Evolutionary conservation across 2,113 vertebrate species (phyloP), one percentile per base, ranked within the genome.

Genomic region (Lathamus discolor): DNA sequence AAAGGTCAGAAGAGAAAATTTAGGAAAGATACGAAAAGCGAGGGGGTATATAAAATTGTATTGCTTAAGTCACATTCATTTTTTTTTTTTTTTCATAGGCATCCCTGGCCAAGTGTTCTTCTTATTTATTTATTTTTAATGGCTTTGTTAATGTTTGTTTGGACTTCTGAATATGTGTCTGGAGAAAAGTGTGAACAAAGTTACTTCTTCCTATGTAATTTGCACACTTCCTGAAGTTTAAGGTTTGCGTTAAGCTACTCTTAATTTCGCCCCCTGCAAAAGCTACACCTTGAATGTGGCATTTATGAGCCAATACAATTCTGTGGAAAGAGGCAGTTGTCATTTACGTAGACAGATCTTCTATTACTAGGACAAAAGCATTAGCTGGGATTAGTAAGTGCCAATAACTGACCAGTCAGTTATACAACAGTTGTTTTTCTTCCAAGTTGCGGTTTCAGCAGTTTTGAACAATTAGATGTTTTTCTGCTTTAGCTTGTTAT

Each of bases 351-450:
- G 66, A 39, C 9, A 35, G 43, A 35, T 72, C 39, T 78, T 5
- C 19, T 83, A 3, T 63, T 76, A 51, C 35, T 78, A 33, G 74
- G 39, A 73, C 75, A 61, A 44, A 94, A 61, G 44, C 44, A 27
- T 29, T 73, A 79, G 7, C 49, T 94, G 85, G 62, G 79, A 49
- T 83, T 94, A 91, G 6, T 61, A 89, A 87, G n/a, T 89, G 55
- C 39, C 29, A 33, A 8, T 82, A 91, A 86, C 31, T 70, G 80
- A 49, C 82, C 48, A 54, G 49, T 33, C 7, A 3, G 83, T 96
- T 93, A 89, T 74, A 43, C n/a, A 92, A 84, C 51, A 49, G 2
- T 64, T 95, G 67, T 76, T 96, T 95, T 79, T 75, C 48, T 61
- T 79, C 64, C 16, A 43, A 75, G 35, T 24, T 94, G 84, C 33